Base-by-base conservation (phyloP, 2,113 vertebrate genomes). In the Ceuthmochares aereus region DNA sequence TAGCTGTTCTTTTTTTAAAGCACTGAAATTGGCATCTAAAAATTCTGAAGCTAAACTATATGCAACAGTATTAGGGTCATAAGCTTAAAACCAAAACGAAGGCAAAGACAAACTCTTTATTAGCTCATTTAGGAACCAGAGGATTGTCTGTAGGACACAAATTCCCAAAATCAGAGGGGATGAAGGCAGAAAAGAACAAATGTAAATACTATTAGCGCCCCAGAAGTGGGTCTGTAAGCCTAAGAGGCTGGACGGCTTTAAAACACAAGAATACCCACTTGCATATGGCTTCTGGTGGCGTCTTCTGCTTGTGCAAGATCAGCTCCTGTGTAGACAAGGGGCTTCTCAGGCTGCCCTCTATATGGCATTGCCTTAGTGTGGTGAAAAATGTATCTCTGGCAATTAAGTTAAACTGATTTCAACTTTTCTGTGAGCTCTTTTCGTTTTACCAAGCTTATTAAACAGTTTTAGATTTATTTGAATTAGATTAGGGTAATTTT, bases 281-380 rank as follows among this genome's bases (percentile, higher is more conserved):
- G 1, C 2, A 4, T 11, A 19, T 0, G 0, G 67, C 34, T 83
- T 26, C 45, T 30, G 51, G 43, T 21, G 34, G 27, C 22, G 42
- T 12, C n/a, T n/a, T 9, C 34, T 14, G 20, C 40, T 2, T 0
- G 37, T 4, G 3, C 0, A 5, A 76, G 43, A 12, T 67, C 40
- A 18, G 43, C 27, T 26, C 32, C 64, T 52, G 47, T 64, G 36
- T 32, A 47, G 54, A 40, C 14, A 29, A 49, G 43, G 20, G 49
- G 45, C 36, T 42, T 22, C 3, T 1, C 64, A 7, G 45, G 3
- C n/a, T 1, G 2, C 84, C 56, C 34, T 4, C 22, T 2, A 32
- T 2, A 14, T 37, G 63, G n/a, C 11, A 1, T 2, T 30, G 64
- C 11, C 0, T 21, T 7, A 62, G 55, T 4, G 4, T 0, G 0